These are phyloP conservation scores for Corythornis madagascariensis DNA, from an alignment of 2,113 vertebrate species.

Conservation along the genomic window DNA sequence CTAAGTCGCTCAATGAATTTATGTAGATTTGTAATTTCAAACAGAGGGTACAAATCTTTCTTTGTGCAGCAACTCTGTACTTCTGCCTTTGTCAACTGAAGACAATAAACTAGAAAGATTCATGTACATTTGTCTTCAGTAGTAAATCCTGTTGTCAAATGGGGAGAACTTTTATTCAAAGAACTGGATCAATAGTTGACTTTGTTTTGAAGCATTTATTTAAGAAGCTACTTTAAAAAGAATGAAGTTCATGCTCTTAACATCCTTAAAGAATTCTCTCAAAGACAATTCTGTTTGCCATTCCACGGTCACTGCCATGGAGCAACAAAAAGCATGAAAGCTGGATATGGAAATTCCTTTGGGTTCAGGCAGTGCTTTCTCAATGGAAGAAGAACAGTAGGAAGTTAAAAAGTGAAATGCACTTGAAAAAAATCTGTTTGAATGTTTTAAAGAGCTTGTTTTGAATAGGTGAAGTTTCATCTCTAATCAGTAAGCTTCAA, in stretches of 20 bases:
- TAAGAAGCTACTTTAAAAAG: slow-evolving; percentile 70
- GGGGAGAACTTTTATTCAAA: slow-evolving; percentile 62
- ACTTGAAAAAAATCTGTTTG: slow-evolving; percentile 52
- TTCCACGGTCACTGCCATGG: slow-evolving; percentile 49
- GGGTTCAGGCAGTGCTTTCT: slow-evolving; percentile 58
- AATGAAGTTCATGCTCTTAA: slow-evolving; percentile 67
- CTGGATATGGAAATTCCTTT: slow-evolving; percentile 64
- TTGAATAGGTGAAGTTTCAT: slow-evolving; percentile 58
- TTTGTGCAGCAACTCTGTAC: slow-evolving; percentile 42
- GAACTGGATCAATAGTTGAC: slow-evolving; percentile 67
- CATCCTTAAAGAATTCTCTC: slow-evolving; percentile 73
- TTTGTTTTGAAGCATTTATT: slow-evolving; percentile 75
- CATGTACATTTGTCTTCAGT: slow-evolving; percentile 67
- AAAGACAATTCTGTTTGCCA: slow-evolving; percentile 70
- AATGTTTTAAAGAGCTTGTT: slow-evolving; percentile 68
- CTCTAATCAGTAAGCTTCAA: slow-evolving; percentile 69
- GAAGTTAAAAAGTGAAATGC: slow-evolving; percentile 54
- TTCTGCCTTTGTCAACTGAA: slow-evolving; percentile 57
- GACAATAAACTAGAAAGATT: slow-evolving; percentile 66
- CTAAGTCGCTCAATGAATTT: slow-evolving; percentile 34
- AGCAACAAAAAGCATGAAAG: slow-evolving; percentile 70
- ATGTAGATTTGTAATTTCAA: slow-evolving; percentile 57
- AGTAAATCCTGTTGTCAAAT: slow-evolving; percentile 64
- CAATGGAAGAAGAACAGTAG: slow-evolving; percentile 55
- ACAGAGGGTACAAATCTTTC: slow-evolving; percentile 22